Evolutionary conservation across 2,113 vertebrate species (phyloP), one percentile per base, ranked within the genome.

Genomic region (Jaculus jaculus): DNA sequence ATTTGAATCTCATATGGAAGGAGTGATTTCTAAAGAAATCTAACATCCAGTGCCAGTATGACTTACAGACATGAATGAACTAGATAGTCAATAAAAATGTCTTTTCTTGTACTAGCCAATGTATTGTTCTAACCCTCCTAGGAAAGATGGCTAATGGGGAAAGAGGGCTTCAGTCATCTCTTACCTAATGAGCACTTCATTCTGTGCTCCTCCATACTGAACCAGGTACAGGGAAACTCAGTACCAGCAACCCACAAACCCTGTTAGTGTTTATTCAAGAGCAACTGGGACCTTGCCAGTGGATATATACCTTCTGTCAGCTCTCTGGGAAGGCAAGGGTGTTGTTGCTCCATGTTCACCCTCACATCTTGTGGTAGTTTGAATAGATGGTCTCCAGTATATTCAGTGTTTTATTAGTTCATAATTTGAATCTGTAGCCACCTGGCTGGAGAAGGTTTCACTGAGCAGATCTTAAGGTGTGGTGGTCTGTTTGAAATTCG

Each of bases 1-100:
- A 91, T 95, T 74, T 91, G 17, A 73, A 42, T 88, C 47, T 90
- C 77, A 89, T 77, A 91, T 24, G 89, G 24, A 84, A 91, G 34
- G 42, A 86, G 68, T 2, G 21, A 7, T 84, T 87, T 69, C 26
- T 51, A 78, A 92, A 91, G 51, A 92, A 88, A 83, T 83, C 89
- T 68, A 91, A 51, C 12, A 80, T 89, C 24, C n/a, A 66, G 12
- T 84, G 2, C 24, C 84, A 78, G 84, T 91, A 42, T 86, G 8
- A 89, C 86, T 72, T 61, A 42, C 80, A 83, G 86, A 34, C 65
- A 75, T 89, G 11, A 92, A 69, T 92, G 37, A 81, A 93, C 58
- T 73, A 65, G 47, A 8, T 54, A 75, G 26, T 30, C 28, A 92
- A 51, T 42, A 83, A 91, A 68, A 73, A 84, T 68, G 61, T 24